Conservation (phyloP, 1,140 invertebrate genomes). For the Papilio machaon region DNA sequence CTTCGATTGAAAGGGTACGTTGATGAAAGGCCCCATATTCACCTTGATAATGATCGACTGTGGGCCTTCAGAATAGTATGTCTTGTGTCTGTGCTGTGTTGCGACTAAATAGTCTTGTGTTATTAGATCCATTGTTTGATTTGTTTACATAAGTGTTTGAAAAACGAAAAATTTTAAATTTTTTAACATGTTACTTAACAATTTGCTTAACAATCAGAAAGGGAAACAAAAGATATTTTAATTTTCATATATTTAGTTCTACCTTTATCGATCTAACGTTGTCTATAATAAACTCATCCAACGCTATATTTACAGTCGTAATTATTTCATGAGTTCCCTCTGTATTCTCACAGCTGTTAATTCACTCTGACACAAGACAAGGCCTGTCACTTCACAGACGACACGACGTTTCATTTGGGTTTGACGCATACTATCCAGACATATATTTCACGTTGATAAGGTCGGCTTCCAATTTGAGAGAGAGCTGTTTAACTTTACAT, state of each 20-base stretch:
- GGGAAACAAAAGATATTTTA: neutral
- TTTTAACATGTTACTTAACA: too few relatives aligned
- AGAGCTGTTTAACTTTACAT: neutral
- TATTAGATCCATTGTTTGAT: too few relatives aligned
- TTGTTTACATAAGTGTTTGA: too few relatives aligned
- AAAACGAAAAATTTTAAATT: too few relatives aligned
- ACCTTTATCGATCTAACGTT: neutral
- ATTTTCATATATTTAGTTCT: too few relatives aligned
- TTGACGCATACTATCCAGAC: constrained; percentile 4
- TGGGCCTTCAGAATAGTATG: neutral
- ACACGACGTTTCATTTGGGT: constrained; percentile 5
- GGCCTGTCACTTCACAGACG: neutral
- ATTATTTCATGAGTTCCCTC: neutral
- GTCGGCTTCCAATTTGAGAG: neutral
- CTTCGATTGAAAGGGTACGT: constrained; percentile 6
- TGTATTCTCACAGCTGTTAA: constrained; percentile 8
- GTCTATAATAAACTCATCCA: neutral
- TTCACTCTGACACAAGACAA: constrained; percentile 13
- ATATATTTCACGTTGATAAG: neutral
- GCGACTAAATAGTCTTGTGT: too few relatives aligned
- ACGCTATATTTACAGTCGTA: neutral
- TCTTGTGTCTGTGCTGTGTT: neutral
- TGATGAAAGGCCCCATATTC: neutral
- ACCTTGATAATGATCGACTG: neutral
- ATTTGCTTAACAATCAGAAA: neutral